These are phyloP conservation scores for Epizoanthus rinbou DNA, from an alignment of 92 coral and sea anemone genomes.

Conservation along the genomic window DNA sequence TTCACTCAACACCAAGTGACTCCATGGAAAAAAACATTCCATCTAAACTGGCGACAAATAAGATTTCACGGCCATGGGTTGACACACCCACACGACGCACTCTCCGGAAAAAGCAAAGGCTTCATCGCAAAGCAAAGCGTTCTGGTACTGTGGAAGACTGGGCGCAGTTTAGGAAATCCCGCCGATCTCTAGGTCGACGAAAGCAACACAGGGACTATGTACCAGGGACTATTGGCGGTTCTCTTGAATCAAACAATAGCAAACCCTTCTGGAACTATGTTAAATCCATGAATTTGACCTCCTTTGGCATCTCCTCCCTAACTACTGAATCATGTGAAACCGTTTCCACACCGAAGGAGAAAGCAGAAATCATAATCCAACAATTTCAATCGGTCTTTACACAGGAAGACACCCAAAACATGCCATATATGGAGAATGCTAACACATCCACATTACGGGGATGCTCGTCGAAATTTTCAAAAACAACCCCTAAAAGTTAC, in stretches of 20 bases:
- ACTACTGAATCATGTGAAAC: neutral
- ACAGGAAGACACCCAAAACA: constrained; percentile 7
- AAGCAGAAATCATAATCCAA: constrained; percentile 9
- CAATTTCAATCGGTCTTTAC: constrained; percentile 27
- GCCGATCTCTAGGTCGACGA: constrained; percentile 2
- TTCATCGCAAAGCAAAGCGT: constrained; percentile 5
- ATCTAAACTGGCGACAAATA: neutral
- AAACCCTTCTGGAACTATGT: constrained; percentile 22
- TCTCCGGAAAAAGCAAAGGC: constrained; percentile 1
- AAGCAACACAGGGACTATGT: constrained; percentile 16
- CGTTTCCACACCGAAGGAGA: constrained; percentile 11
- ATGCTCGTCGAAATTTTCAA: no score
- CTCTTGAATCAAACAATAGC: constrained; percentile 17
- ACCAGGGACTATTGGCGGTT: neutral
- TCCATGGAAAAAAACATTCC: neutral
- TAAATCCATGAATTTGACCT: constrained; percentile 12
- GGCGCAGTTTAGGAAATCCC: neutral
- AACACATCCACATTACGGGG: neutral
- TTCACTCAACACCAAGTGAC: neutral
- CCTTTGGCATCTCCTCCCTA: constrained; percentile 28
- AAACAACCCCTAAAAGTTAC: no score
- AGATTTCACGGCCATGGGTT: constrained; percentile 26
- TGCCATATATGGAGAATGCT: constrained; percentile 5
- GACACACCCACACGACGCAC: neutral
- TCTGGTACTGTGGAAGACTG: neutral